Percentiles rank a stretch among this genome's conserved stretches.
Evolutionary conservation across 2,797 vertebrate genomes (phyloP).

Genomic region (Gambusia yucatana): DNA sequence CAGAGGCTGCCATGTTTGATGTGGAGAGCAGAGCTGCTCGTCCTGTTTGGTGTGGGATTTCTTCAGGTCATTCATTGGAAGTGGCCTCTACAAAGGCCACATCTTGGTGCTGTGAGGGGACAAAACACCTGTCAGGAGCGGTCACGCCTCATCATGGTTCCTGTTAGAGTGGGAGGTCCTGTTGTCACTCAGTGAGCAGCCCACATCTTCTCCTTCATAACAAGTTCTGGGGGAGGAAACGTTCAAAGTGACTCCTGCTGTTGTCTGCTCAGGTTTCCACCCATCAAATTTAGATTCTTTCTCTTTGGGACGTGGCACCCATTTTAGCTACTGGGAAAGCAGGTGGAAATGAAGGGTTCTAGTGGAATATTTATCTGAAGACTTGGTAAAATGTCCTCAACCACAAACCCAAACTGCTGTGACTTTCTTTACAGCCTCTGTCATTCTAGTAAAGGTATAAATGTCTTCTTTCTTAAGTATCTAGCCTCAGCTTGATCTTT

Average conservation of each 20-base stretch:
- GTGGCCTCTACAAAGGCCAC: conserved; percentile 57
- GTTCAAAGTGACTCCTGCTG: conserved; percentile 41
- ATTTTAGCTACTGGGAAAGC: conserved; percentile 32
- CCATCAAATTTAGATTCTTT: background rate
- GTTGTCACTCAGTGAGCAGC: conserved; percentile 55
- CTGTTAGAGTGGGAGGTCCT: conserved; percentile 71
- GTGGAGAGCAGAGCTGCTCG: conserved; percentile 28
- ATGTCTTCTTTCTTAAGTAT: background rate
- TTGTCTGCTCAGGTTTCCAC: conserved; percentile 26
- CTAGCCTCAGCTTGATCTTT: background rate
- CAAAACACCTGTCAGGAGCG: conserved; percentile 75
- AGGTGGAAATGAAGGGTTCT: conserved; percentile 41
- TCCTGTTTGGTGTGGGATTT: conserved; percentile 55
- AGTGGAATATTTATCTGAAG: conserved; percentile 3
- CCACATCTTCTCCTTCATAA: conserved; percentile 37
- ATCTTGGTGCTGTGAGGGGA: conserved; percentile 65
- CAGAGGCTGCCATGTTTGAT: conserved; percentile 40
- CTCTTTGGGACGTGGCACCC: conserved; percentile 17
- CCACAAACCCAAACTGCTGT: no score
- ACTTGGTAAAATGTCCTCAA: background rate
- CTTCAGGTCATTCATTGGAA: conserved; percentile 51
- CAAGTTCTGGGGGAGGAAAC: conserved; percentile 39
- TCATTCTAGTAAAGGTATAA: background rate
- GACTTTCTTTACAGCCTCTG: background rate
- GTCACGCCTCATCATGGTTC: conserved; percentile 67